Conservation (phyloP, 2,797 vertebrate genomes). For the Falco columbarius region DNA sequence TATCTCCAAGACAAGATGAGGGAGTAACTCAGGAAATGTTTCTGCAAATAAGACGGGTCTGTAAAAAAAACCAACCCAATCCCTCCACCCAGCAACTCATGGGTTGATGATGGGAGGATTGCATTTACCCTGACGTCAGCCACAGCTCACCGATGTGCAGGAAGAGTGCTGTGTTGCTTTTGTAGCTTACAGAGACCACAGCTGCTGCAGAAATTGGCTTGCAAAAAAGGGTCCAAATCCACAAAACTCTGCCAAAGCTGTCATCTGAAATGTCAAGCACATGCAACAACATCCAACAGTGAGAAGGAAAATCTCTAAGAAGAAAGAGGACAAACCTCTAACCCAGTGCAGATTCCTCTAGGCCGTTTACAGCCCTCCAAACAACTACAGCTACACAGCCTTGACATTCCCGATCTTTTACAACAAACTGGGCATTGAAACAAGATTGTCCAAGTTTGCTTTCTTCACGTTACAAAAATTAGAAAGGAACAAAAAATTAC, state of each 20-base stretch:
- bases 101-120: background rate
- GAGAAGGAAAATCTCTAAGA: background rate
- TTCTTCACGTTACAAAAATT: background rate
- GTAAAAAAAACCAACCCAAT: background rate
- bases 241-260: background rate
- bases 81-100: background rate
- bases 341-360: background rate
- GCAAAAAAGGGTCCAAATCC: background rate
- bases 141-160: background rate
- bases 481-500: slow-evolving; percentile 22
- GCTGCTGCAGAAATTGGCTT: background rate
- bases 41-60: slow-evolving; percentile 12
- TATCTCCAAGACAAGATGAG: background rate
- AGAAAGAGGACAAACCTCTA: background rate
- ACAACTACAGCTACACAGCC: background rate
- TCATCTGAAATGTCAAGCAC: background rate
- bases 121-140: background rate
- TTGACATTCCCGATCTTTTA: slow-evolving; percentile 35
- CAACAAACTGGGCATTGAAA: slow-evolving; percentile 23
- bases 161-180: background rate
- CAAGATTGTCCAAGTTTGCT: slow-evolving; percentile 33
- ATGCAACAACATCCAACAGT: background rate
- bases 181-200: background rate
- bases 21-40: slow-evolving; percentile 14
- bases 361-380: background rate